Percentiles rank a stretch among this genome's conserved stretches.
Evolutionary conservation across 2,888 invertebrate species (phyloP).

Genomic region (Brachyptera risi): DNA sequence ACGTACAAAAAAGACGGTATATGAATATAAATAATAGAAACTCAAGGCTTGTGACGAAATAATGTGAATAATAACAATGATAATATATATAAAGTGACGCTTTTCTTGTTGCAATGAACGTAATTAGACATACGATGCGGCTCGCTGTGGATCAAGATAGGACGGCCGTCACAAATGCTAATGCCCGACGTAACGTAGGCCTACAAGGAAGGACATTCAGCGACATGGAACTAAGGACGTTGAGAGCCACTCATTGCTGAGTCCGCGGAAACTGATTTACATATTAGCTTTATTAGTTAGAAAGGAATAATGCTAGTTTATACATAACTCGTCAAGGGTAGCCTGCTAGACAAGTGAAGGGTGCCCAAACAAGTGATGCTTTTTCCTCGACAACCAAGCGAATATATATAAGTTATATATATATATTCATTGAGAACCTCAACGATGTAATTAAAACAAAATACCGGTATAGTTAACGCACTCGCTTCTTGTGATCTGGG

Average conservation of each 20-base stretch:
- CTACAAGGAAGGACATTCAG: constrained; percentile 22
- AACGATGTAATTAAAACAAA: no score
- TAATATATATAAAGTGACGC: neutral
- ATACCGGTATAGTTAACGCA: no score
- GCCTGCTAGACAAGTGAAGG: neutral
- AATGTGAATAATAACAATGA: neutral
- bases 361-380: constrained; percentile 1
- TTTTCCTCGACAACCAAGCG: no score
- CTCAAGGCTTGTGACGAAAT: constrained; percentile 20
- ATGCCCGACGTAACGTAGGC: constrained; percentile 2
- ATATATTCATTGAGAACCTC: no score
- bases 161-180: constrained; percentile 15
- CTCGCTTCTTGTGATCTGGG: no score
- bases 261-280: constrained; percentile 15
- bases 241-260: constrained; percentile 14
- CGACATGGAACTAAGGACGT: constrained; percentile 29
- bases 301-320: neutral
- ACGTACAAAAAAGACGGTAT: neutral
- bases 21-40: neutral
- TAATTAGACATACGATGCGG: constrained; percentile 6
- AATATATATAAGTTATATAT: no score
- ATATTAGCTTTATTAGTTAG: constrained; percentile 21
- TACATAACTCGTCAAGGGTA: constrained; percentile 7
- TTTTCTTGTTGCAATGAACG: constrained; percentile 1
- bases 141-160: constrained; percentile 11